Percentiles rank a stretch among this genome's conserved stretches.
Evolutionary conservation across 2,113 vertebrate genomes (phyloP).

Genomic region (Aegithalos caudatus): DNA sequence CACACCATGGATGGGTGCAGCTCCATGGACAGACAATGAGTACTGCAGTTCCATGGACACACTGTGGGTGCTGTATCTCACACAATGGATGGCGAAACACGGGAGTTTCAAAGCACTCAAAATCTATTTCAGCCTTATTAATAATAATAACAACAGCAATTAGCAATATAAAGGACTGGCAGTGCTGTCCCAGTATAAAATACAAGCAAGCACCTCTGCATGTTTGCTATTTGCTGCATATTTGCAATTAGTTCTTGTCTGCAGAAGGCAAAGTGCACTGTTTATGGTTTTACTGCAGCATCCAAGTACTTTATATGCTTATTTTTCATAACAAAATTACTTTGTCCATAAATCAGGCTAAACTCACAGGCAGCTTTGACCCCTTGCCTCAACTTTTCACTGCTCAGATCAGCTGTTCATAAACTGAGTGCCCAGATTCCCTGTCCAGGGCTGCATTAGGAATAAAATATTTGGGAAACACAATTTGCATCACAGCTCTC

Average conservation of each 20-base stretch:
- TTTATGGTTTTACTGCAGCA: background rate
- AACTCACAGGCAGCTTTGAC: conserved; percentile 14
- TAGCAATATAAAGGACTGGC: background rate
- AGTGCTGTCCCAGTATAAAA: background rate
- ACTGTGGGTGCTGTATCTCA: background rate
- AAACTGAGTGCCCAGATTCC: background rate
- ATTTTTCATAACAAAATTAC: conserved; percentile 39
- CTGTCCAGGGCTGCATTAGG: conserved; percentile 56
- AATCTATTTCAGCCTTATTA: background rate
- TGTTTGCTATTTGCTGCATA: background rate
- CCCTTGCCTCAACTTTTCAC: background rate
- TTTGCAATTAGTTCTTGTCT: background rate
- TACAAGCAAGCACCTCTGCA: background rate
- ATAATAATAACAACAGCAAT: background rate
- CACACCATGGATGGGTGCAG: too few relatives aligned
- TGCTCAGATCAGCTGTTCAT: conserved; percentile 25
- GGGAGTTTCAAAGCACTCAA: background rate
- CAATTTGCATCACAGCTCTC: conserved; percentile 74
- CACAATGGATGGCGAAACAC: background rate
- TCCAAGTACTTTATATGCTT: conserved; percentile 32
- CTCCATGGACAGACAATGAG: too few relatives aligned
- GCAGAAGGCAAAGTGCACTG: background rate
- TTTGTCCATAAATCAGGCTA: conserved; percentile 22
- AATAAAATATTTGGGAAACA: conserved; percentile 74
- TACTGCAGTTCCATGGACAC: too few relatives aligned